Base-by-base conservation (phyloP, 1,140 invertebrate species). In the Homalodisca vitripennis region DNA sequence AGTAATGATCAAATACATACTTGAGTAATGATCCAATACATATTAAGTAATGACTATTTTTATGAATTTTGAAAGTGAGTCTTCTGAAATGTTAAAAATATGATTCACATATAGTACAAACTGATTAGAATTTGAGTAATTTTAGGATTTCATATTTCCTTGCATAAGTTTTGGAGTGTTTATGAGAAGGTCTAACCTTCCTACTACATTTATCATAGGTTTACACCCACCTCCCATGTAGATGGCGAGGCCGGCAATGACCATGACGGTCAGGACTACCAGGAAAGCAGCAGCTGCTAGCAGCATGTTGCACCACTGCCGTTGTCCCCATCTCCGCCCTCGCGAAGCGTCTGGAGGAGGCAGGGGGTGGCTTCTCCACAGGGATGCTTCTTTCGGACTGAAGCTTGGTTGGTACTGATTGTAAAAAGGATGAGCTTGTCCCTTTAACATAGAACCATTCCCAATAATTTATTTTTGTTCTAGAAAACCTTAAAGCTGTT, bases 231-330 rank as follows among this genome's bases (percentile, higher is more conserved):
- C 84, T 74, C 89, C 90, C 84, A 92, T 88, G 80, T 91, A 92
- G 64, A 92, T 82, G 31, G 89, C 90, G 1, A 92, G 82, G 32
- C 87, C 89, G 1, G 89, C 89, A 24, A 92, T 88, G 0, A 87
- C 87, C 3, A 91, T 79, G 46, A 91, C 83, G 14, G 90, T 88
- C 22, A 92, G 53, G n/a, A 75, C 47, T n/a, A 74, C 66, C 26
- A 75, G 30, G 66, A 72, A 70, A n/a, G 73, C 70, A 17, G 70
- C 65, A 29, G 73, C 24, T 6, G 70, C 64, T 12, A 70, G 66
- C 27, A 73, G 53, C 1, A 71, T 69, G 13, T 66, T 68, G 63
- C 72, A 74, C 22, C 69, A 70, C 20, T 24, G 32, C 34, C 62
- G 26, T 26, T 31, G 29, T 20, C 57, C 26, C n/a, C 24, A 17